Conservation (phyloP, 2,113 vertebrate genomes). For the Upupa epops region DNA sequence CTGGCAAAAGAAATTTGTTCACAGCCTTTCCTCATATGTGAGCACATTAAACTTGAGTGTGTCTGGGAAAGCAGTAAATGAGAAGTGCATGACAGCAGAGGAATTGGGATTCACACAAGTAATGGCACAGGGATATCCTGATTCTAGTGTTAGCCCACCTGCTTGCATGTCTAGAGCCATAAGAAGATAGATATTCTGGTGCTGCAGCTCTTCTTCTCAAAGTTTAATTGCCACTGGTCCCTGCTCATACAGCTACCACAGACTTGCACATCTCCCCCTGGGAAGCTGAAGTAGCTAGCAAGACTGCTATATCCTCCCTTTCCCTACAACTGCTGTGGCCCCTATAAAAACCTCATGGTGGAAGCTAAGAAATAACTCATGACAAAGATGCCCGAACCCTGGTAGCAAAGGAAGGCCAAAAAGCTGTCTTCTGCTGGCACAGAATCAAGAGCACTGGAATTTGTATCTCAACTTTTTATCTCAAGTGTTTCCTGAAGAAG, state of each 20-base stretch:
- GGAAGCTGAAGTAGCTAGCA: not conserved
- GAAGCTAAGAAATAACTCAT: not conserved
- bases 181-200: not conserved
- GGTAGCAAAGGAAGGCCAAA: not conserved
- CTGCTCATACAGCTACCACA: not conserved
- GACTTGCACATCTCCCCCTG: not conserved
- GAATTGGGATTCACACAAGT: rapidly evolving
- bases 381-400: not conserved
- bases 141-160: not conserved
- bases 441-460: not conserved
- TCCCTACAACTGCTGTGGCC: not conserved
- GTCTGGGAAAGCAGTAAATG: not conserved
- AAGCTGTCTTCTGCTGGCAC: not conserved
- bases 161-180: rapidly evolving
- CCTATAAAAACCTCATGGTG: not conserved
- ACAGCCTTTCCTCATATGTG: not conserved
- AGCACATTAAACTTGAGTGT: not conserved
- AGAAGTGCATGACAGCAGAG: not conserved
- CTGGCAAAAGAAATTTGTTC: not conserved
- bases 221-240: not conserved
- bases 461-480: not conserved
- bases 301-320: not conserved
- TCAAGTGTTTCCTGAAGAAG: not conserved
- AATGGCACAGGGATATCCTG: not conserved
- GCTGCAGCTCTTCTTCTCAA: not conserved